Conservation (phyloP, 2,888 invertebrate species). For the Cacoxenus indagator region DNA sequence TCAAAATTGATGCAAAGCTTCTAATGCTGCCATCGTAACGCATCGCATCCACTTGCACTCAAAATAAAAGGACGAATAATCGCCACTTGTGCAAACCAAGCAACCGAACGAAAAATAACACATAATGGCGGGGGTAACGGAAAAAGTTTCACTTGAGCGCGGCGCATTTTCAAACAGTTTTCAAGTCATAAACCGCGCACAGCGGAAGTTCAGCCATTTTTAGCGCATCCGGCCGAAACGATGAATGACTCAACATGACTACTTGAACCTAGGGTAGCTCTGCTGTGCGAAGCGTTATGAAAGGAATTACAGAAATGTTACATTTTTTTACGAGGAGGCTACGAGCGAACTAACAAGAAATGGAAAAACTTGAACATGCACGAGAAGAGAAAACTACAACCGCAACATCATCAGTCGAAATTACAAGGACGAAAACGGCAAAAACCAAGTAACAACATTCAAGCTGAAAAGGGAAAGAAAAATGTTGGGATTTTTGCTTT, state of each 20-base stretch:
- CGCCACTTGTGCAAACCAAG: background rate
- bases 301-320: too few relatives aligned
- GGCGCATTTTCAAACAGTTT: background rate
- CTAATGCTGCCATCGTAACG: background rate
- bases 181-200: slow-evolving; percentile 17
- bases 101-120: background rate
- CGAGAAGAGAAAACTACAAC: slow-evolving; percentile 6
- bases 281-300: background rate
- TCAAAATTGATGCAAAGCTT: slow-evolving; percentile 18
- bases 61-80: background rate
- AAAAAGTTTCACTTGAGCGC: background rate
- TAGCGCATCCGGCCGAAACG: slow-evolving; percentile 47
- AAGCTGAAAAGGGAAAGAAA: background rate
- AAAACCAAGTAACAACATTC: slow-evolving; percentile 29
- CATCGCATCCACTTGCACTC: background rate
- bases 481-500: background rate
- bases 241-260: slow-evolving; percentile 6
- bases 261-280: slow-evolving; percentile 34
- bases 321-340: slow-evolving; percentile 28
- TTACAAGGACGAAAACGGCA: background rate
- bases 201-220: slow-evolving; percentile 56
- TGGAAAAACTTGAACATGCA: slow-evolving; percentile 37
- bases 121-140: background rate
- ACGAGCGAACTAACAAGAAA: slow-evolving; percentile 51
- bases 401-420: slow-evolving; percentile 4